These are phyloP conservation scores for Malachius bipustulatus DNA, from an alignment of 2,888 invertebrate genomes.

Conservation along the genomic window DNA sequence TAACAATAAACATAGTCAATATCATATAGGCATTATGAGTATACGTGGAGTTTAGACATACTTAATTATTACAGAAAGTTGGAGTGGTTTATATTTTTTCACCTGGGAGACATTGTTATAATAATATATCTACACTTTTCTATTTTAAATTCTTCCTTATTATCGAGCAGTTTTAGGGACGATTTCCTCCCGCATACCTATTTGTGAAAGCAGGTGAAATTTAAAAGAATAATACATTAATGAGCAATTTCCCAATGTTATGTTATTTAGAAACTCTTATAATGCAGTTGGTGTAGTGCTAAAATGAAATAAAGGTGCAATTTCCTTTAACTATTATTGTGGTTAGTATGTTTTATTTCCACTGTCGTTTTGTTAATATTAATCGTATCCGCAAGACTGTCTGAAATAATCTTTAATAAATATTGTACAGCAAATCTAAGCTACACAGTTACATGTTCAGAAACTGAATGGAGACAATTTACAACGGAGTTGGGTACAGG, in stretches of 20 bases:
- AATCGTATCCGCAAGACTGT: slow-evolving; percentile 10
- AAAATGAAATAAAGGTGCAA: slow-evolving; percentile 15
- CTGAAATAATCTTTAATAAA: slow-evolving; percentile 23
- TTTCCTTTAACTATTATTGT: slow-evolving; percentile 11
- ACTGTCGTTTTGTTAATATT: not conserved
- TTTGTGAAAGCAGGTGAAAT: slow-evolving; percentile 22
- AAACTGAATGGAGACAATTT: not conserved
- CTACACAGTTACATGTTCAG: slow-evolving; percentile 30
- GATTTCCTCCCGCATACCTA: no score
- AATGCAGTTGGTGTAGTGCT: slow-evolving; percentile 16
- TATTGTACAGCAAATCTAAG: slow-evolving; percentile 33
- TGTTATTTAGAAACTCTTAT: not conserved
- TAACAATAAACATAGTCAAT: no score
- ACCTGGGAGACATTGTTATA: no score
- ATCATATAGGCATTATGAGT: no score
- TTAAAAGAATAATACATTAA: slow-evolving; percentile 32
- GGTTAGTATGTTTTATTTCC: slow-evolving; percentile 1
- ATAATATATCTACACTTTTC: no score
- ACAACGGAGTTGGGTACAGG: not conserved
- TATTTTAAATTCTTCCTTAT: no score
- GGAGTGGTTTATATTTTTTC: no score
- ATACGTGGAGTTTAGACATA: no score
- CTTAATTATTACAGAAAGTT: no score
- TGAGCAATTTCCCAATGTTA: slow-evolving; percentile 30
- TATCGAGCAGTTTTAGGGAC: no score